A percentile compares a stretch with the other conserved stretches of the same genome.
Evolutionary conservation across 2,888 invertebrate genomes (phyloP).

Genomic region (Pharmacophagus antenor): DNA sequence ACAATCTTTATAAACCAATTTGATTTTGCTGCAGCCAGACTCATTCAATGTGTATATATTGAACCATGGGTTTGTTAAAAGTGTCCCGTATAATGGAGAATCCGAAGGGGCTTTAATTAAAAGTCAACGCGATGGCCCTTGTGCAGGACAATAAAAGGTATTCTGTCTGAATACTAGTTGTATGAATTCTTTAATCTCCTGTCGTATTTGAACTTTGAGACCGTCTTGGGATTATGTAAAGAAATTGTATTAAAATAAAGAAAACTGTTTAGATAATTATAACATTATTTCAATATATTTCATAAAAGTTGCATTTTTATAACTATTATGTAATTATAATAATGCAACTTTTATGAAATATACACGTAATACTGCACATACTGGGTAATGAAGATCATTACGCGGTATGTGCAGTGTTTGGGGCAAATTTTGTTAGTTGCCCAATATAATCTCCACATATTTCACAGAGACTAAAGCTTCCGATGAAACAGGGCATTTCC

Average conservation of each 20-base stretch:
- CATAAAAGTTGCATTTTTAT: too few species aligned
- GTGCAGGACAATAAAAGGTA: constrained; percentile 63
- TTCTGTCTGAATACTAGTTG: constrained; percentile 55
- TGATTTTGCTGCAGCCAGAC: constrained; percentile 25
- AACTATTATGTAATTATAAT: too few species aligned
- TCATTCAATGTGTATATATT: constrained; percentile 33
- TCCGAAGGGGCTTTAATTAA: constrained; percentile 74
- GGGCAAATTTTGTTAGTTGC: constrained; percentile 49
- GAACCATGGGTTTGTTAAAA: constrained; percentile 61
- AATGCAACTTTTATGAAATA: too few species aligned
- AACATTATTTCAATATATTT: too few species aligned
- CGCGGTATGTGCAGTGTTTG: constrained; percentile 37
- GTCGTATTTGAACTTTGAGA: background rate
- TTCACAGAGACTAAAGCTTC: constrained; percentile 62
- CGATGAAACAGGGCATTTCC: constrained; percentile 71
- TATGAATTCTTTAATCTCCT: constrained; percentile 32
- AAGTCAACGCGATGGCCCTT: constrained; percentile 66
- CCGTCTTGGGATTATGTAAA: background rate
- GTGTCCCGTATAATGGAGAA: constrained; percentile 67
- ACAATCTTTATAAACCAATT: constrained; percentile 29
- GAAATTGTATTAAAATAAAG: too few species aligned
- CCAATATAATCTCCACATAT: constrained; percentile 68
- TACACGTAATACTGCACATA: too few species aligned
- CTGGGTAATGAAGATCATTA: background rate
- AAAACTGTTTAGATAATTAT: too few species aligned